These are phyloP conservation scores for Vicugna pacos DNA, from an alignment of 2,113 vertebrate species.

Conservation along the genomic window DNA sequence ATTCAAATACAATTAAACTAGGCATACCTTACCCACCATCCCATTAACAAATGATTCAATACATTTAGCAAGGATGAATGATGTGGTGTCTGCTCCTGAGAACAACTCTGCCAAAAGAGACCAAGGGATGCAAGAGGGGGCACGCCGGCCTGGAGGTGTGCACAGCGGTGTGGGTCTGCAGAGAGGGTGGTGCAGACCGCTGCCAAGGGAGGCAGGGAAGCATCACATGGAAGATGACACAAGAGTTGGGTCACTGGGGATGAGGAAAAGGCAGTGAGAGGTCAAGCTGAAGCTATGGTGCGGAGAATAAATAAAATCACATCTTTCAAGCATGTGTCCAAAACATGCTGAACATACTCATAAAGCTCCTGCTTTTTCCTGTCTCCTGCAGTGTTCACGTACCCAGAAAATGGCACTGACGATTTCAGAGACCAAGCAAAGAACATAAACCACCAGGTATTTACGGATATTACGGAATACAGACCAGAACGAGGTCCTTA, in stretches of 20 bases:
- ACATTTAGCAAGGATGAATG: neutral
- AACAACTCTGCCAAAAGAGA: neutral
- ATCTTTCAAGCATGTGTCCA: neutral
- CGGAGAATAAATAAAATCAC: neutral
- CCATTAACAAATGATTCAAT: neutral
- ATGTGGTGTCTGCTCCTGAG: neutral
- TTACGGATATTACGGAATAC: neutral
- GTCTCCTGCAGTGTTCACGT: slow-evolving; percentile 92
- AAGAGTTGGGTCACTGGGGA: neutral
- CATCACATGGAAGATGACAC: accelerated
- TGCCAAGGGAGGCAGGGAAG: neutral
- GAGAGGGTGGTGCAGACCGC: too few species aligned
- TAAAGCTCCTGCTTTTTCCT: slow-evolving; percentile 73
- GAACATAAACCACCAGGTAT: slow-evolving; percentile 87
- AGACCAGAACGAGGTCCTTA: neutral
- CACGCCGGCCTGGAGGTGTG: accelerated
- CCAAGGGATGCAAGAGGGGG: too few species aligned
- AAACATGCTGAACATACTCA: neutral
- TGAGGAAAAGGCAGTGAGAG: neutral
- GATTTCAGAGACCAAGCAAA: slow-evolving; percentile 90
- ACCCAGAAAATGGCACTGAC: slow-evolving; percentile 94
- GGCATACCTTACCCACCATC: neutral
- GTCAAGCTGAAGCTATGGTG: neutral
- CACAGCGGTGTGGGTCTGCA: accelerated
- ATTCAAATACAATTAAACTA: neutral